These are phyloP conservation scores for Aplodontia rufa DNA, from an alignment of 2,113 vertebrate genomes.

Conservation along the genomic window DNA sequence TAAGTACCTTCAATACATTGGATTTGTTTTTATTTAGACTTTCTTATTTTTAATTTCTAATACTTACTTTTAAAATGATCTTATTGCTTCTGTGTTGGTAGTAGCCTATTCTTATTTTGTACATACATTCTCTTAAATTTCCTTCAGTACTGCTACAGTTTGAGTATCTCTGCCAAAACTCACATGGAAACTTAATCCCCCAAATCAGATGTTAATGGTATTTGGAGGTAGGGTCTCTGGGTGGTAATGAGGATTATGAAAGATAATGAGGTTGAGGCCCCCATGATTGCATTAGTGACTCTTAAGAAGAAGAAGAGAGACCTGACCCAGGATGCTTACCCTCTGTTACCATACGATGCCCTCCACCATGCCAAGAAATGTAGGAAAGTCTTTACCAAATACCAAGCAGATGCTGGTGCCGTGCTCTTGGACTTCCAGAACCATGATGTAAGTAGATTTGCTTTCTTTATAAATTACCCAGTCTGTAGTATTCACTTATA, in stretches of 20 bases:
- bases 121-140: background rate
- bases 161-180: background rate
- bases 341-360: background rate
- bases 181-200: background rate
- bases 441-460: background rate
- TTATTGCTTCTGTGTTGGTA: background rate
- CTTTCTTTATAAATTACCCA: background rate
- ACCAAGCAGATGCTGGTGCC: too few species aligned
- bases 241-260: background rate
- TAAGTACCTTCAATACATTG: background rate
- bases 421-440: background rate
- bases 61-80: background rate
- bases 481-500: background rate
- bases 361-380: background rate
- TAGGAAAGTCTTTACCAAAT: background rate
- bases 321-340: too few species aligned
- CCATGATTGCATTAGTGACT: background rate
- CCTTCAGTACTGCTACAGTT: background rate
- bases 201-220: background rate
- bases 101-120: background rate
- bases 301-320: background rate
- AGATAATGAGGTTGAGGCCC: background rate
- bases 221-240: background rate
- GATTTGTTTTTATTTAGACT: slow-evolving; percentile 3
- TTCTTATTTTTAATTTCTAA: slow-evolving; percentile 26